Base-by-base conservation (phyloP, 2,113 vertebrate species). In the Bombycilla garrulus region DNA sequence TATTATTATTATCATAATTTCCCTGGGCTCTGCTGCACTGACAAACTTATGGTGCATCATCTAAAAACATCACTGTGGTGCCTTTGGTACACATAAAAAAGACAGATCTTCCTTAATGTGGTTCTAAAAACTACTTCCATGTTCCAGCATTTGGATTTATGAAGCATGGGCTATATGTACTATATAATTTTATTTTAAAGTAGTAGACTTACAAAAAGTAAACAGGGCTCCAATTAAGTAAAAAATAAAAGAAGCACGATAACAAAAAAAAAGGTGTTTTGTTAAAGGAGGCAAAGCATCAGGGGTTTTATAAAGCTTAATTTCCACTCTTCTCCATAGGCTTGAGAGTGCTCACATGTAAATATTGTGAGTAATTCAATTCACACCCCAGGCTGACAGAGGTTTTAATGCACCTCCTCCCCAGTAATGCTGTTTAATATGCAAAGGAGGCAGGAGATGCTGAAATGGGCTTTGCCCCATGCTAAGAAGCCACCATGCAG, bases 101-200 rank as follows among this genome's bases (percentile, higher is more conserved):
- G 80, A 95, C 17, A 83, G 51, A 92, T 93, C 56, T 78, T 84
- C 64, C 36, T 92, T 86, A 81, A 78, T 81, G 76, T 45, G 60
- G 40, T 45, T 86, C 79, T 70, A 78, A 90, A 96, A 94, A 67
- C 51, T 88, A 9, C 71, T 88, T 74, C 65, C 76, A 56, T 67
- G 72, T 92, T 88, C 65, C 76, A 95, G 48, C 40, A 64, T 67
- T 86, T 84, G 36, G 61, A 94, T 92, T 92, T 96, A 94, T 65
- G 76, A 66, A 73, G 60, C 48, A 71, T 10, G 28, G 42, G 58
- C 12, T 71, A 12, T 31, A 35, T 38, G 45, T 81, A 22, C 81
- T 64, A 33, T 28, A 56, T 6, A 31, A n/a, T 24, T 77, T 66
- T 77, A 83, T 87, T 86, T 83, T 10, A 23, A 91, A 90, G 28